A percentile compares a stretch with the other conserved stretches of the same genome.
Conservation (phyloP, 1,140 invertebrate species). For the Agrypnia vestita region DNA sequence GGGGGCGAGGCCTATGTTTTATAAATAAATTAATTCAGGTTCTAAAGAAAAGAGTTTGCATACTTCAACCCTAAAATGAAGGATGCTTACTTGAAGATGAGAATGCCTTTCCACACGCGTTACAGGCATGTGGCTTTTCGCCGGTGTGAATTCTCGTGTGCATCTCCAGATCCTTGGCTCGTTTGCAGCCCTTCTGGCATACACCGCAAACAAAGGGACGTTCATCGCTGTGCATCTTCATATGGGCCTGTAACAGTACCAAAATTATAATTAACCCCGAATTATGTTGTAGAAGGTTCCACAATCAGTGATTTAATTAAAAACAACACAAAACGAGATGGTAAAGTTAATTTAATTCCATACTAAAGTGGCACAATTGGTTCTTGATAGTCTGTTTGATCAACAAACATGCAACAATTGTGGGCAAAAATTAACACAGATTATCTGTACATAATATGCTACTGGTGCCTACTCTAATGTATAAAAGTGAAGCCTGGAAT, state of each 20-base stretch:
- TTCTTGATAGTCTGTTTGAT: no score
- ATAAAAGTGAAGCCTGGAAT: no score
- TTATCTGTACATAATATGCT: no score
- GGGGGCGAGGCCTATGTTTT: no score
- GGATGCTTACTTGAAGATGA: conserved; percentile 71
- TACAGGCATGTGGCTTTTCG: conserved; percentile 76
- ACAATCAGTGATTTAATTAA: conserved; percentile 63
- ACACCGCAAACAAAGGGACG: conserved; percentile 79
- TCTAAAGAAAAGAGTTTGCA: background rate
- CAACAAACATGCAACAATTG: no score
- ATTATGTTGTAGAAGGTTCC: no score
- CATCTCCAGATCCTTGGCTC: conserved; percentile 72
- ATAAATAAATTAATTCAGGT: conserved; percentile 6
- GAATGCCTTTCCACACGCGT: conserved; percentile 73
- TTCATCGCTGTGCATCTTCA: conserved; percentile 80
- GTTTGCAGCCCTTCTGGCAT: conserved; percentile 71
- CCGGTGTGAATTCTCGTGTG: conserved; percentile 74
- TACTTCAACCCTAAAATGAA: background rate
- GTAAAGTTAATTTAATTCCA: no score
- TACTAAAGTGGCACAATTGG: no score
- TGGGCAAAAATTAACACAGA: no score
- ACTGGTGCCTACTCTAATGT: no score
- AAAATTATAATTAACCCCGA: no score
- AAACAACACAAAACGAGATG: background rate
- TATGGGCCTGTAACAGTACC: conserved; percentile 63